Evolutionary conservation across 2,888 invertebrate genomes (phyloP).

Genomic region (Drosophila testacea): DNA sequence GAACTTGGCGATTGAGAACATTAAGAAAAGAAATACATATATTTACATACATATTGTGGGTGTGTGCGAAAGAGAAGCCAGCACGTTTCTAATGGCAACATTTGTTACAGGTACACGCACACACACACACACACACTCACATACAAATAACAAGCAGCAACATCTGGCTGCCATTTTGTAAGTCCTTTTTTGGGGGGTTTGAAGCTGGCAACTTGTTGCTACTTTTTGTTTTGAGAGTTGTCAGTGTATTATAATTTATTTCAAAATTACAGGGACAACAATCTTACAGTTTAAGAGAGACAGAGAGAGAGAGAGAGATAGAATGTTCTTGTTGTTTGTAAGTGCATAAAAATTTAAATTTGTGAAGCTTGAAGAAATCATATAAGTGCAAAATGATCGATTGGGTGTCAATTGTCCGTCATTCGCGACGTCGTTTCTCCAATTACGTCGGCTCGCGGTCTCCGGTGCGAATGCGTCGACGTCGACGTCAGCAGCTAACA

Average conservation of each 20-base stretch:
- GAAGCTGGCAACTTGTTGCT: constrained; percentile 48
- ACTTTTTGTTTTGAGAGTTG: constrained; percentile 7
- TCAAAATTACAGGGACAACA: constrained; percentile 4
- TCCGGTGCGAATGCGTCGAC: constrained; percentile 88
- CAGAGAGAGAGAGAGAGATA: neutral
- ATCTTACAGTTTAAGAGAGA: neutral
- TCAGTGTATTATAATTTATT: constrained; percentile 16
- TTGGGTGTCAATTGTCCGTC: constrained; percentile 91
- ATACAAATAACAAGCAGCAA: constrained; percentile 5
- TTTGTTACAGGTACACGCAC: constrained; percentile 18
- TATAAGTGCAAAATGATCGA: constrained; percentile 87
- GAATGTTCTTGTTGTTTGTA: constrained; percentile 13
- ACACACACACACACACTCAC: neutral
- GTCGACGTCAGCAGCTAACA: constrained; percentile 78
- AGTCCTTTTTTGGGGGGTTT: neutral
- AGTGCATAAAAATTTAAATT: constrained; percentile 20
- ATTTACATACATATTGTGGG: neutral
- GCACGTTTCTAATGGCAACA: constrained; percentile 8
- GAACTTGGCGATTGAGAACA: constrained; percentile 18
- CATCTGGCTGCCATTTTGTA: constrained; percentile 18
- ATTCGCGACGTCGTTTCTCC: constrained; percentile 89
- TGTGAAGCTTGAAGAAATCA: neutral
- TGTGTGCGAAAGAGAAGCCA: constrained; percentile 6
- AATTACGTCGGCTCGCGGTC: constrained; percentile 89
- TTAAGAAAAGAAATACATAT: constrained; percentile 13